These are phyloP conservation scores for Hyalella azteca DNA, from an alignment of 2,888 invertebrate species.

Conservation along the genomic window DNA sequence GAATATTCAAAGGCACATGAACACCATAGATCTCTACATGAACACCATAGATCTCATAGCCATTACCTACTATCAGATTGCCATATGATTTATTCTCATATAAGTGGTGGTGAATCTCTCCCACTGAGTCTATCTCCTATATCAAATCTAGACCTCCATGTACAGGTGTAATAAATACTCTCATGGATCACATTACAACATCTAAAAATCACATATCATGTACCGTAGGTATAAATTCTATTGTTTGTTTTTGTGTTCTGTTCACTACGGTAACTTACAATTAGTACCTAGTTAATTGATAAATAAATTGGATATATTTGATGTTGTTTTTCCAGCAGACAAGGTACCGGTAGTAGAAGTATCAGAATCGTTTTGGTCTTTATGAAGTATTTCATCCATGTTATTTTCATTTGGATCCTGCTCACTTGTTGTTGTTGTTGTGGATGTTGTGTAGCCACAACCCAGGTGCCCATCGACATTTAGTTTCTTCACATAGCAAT, in stretches of 20 bases:
- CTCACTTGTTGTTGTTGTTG: background rate
- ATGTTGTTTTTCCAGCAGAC: background rate
- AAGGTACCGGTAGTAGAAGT: too few species aligned
- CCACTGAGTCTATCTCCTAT: background rate
- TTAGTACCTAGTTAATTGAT: background rate
- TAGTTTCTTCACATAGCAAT: constrained; percentile 23
- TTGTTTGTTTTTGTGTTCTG: background rate
- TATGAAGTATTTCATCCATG: too few species aligned
- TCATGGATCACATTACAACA: background rate
- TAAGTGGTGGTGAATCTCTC: too few species aligned
- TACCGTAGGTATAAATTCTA: background rate
- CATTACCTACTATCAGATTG: too few species aligned
- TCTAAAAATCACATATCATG: background rate
- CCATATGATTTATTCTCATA: too few species aligned
- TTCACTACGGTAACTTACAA: background rate
- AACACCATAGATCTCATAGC: too few species aligned
- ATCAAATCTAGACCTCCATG: background rate
- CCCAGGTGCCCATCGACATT: background rate
- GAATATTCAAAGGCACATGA: too few species aligned
- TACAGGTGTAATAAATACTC: background rate
- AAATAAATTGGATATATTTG: background rate
- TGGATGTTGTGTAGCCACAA: constrained; percentile 3
- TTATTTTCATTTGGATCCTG: background rate
- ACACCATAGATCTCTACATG: too few species aligned
- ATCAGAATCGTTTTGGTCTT: too few species aligned